Base-by-base conservation (phyloP, 2,888 invertebrate genomes). In the Polyommatus icarus region DNA sequence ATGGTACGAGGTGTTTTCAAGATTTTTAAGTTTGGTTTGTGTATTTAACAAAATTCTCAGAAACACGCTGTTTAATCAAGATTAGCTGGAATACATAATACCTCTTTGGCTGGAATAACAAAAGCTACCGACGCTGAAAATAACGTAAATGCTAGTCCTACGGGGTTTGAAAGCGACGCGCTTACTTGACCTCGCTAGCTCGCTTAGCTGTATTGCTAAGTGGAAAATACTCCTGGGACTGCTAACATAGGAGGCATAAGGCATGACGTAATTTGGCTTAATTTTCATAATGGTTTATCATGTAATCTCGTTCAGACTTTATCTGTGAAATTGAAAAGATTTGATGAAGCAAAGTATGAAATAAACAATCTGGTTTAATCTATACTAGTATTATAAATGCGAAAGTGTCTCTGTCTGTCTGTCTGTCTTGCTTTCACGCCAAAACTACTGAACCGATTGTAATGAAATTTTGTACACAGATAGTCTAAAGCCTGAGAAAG, bases 101-200 rank as follows among this genome's bases (percentile, higher is more conserved):
- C n/a, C n/a, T n/a, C n/a, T n/a, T 67, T 67, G 29, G 29, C 61
- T 32, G 67, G 15, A 67, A 15, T 15, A 67, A 29, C 29, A 15
- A 67, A 29, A 67, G 29, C 29, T 12, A 67, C 67, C 29, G 15
- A 67, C 6, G 32, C 67, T 67, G 15, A 29, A 67, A 18, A 32
- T 32, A 67, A 67, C 67, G 67, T 67, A 6, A 67, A 67, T 29
- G 24, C 4, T 67, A 67, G 29, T 67, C 67, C 67, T 67, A 24
- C 67, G 67, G 67, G 67, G 67, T 29, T 67, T 67, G 29, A 24
- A 29, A 67, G 8, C 24, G 67, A 24, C 67, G 67, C 67, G 67
- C 67, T 29, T 29, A 29, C 29, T 24, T 67, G 67, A 29, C 8
- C 67, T 67, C 67, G 29, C 67, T 32, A 67, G 24, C 24, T 24